Base-by-base conservation (phyloP, 1,140 invertebrate genomes). In the Drosophila novamexicana region DNA sequence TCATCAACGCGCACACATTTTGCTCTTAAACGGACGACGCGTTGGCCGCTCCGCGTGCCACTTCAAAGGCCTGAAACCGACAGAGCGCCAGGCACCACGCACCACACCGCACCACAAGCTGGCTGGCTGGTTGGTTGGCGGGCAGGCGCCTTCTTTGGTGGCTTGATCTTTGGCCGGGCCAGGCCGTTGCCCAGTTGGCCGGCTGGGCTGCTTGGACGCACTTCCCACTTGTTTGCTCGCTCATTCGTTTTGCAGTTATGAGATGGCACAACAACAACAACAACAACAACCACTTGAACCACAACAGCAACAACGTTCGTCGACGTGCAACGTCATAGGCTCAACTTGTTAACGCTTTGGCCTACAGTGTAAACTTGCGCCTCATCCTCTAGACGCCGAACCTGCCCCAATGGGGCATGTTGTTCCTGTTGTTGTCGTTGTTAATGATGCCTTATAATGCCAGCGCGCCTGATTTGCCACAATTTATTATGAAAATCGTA, bases 361-460 rank as follows among this genome's bases (percentile, higher is more conserved):
- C 67, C 77, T 83, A 84, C 81, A 83, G 81, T 83, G 81, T 84
- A 85, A 88, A 68, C 79, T 88, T 88, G 83, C 83, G 83, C 83
- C 83, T 88, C 67, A 18, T 63, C 32, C 14, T 39, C 44, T 7
- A 32, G 34, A 37, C 12, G 39, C 6, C 29, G 10, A 34, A 61
- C 54, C 45, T 73, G 58, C 67, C 59, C 80, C 63, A 61, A 54
- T 64, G 61, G 42, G 57, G 69, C 52, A n/a, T 14, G 14, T 14
- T 44, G 71, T 68, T 59, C 73, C 54, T 78, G 75, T 68, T 62
- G 82, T 82, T 80, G 85, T 90, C 79, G 72, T 81, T 83, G 79
- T 90, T 90, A 90, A 90, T 90, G 86, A 90, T 90, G 86, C 79
- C 82, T 90, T 83, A 90, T 90, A 81, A 90, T 90, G 86, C 88